Percentiles rank a stretch among this genome's conserved stretches.
These are phyloP conservation scores for Arion vulgaris DNA, from an alignment of 1,140 invertebrate species.

Conservation along the genomic window DNA sequence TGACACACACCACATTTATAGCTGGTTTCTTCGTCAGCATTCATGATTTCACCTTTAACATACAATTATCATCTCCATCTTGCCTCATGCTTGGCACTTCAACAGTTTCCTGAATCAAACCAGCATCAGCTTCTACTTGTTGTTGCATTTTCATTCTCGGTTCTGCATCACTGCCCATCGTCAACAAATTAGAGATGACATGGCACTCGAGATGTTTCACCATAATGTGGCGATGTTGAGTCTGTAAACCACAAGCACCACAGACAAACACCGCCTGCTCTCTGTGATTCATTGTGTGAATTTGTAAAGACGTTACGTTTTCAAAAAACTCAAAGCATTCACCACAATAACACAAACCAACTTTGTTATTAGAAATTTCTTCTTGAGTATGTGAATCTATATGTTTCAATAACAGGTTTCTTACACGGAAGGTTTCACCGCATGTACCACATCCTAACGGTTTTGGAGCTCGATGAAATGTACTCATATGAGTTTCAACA, in stretches of 20 bases:
- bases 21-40: constrained; percentile 2
- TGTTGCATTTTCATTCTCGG: not conserved
- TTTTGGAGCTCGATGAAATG: constrained; percentile 35
- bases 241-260: constrained; percentile 36
- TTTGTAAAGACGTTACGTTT: constrained; percentile 31
- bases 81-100: not conserved
- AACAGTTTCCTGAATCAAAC: constrained; percentile 2
- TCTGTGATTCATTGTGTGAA: constrained; percentile 30
- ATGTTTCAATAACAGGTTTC: constrained; percentile 35
- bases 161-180: not conserved
- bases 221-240: constrained; percentile 37
- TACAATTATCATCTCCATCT: not conserved
- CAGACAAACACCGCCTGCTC: constrained; percentile 38
- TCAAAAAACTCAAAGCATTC: constrained; percentile 40
- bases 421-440: constrained; percentile 35
- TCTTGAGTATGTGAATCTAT: constrained; percentile 25
- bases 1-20: constrained; percentile 38
- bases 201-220: constrained; percentile 37
- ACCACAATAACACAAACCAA: constrained; percentile 37
- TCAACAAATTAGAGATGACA: constrained; percentile 37
- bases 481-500: constrained; percentile 39
- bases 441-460: constrained; percentile 34
- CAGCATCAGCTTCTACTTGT: constrained; percentile 15
- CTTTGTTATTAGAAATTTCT: constrained; percentile 34
- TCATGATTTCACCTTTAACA: not conserved